Conservation (phyloP, 2,797 vertebrate genomes). For the Phataginus tricuspis region DNA sequence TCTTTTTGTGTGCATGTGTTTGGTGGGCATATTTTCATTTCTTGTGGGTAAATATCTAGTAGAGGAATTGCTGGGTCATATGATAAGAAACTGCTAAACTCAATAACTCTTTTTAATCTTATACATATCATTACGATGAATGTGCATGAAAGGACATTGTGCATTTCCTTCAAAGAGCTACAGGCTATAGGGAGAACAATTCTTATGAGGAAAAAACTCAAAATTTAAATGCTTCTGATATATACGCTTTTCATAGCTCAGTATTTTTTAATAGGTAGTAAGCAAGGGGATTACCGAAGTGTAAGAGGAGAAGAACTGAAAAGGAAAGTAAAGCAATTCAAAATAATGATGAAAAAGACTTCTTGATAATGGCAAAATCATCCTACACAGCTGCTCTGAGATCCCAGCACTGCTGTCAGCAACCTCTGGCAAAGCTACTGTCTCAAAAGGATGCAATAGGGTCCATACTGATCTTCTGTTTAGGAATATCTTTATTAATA, state of each 20-base stretch:
- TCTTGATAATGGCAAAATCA: conserved; percentile 57
- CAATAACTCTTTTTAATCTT: conserved; percentile 51
- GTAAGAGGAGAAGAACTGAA: conserved; percentile 42
- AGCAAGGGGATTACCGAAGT: conserved; percentile 3
- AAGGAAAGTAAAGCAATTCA: conserved; percentile 27
- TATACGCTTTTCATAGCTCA: conserved; percentile 19
- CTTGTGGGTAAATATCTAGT: not conserved
- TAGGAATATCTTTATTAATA: conserved; percentile 75
- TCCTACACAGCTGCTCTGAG: conserved; percentile 70
- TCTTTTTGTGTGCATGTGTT: conserved; percentile 37
- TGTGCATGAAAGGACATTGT: conserved; percentile 26
- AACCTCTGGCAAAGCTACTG: conserved; percentile 61
- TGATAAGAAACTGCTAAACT: conserved; percentile 18
- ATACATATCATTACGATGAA: not conserved
- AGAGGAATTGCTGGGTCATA: conserved; percentile 36
- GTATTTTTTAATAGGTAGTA: conserved; percentile 25
- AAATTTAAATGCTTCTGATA: conserved; percentile 13
- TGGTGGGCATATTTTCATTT: conserved; percentile 37
- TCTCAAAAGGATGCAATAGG: conserved; percentile 60
- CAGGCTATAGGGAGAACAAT: not conserved
- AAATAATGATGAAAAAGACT: conserved; percentile 57
- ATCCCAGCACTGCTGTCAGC: conserved; percentile 67
- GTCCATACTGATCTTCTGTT: conserved; percentile 69
- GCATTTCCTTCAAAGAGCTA: conserved; percentile 46
- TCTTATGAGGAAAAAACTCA: conserved; percentile 27